Conservation (phyloP, 2,888 invertebrate species). For the Auanema freiburgensis region DNA sequence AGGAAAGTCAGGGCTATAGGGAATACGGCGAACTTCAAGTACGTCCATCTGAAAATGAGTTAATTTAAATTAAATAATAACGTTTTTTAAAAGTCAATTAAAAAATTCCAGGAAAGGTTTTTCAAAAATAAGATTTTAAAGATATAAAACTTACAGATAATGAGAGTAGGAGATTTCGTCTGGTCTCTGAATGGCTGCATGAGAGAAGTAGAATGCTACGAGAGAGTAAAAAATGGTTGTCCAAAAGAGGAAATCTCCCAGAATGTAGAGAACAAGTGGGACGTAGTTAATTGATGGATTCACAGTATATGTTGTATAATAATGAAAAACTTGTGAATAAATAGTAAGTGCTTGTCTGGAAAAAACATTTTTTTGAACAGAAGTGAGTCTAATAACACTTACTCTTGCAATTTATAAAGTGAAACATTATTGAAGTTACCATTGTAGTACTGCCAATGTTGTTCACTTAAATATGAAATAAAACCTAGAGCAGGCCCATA, state of each 20-base stretch:
- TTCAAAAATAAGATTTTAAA: background rate
- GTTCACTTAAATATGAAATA: background rate
- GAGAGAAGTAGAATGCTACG: constrained; percentile 32
- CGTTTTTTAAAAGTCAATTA: no score
- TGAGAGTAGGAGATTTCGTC: constrained; percentile 36
- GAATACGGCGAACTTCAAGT: constrained; percentile 24
- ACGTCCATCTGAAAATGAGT: constrained; percentile 8
- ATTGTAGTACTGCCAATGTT: no score
- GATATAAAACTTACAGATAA: constrained; percentile 18
- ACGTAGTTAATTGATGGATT: background rate
- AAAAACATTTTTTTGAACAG: constrained; percentile 1
- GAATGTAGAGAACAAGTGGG: constrained; percentile 22
- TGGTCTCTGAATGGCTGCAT: constrained; percentile 32
- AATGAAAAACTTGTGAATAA: constrained; percentile 28
- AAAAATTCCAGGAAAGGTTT: background rate
- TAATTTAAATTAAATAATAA: no score
- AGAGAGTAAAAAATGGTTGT: constrained; percentile 28
- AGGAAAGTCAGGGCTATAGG: constrained; percentile 27
- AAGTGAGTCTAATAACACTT: background rate
- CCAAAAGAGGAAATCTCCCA: constrained; percentile 37
- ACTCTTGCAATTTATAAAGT: constrained; percentile 5
- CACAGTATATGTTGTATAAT: constrained; percentile 34
- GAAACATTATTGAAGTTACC: no score
- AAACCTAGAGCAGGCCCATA: background rate
- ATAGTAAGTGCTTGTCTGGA: constrained; percentile 29